Base-by-base conservation (phyloP, 2,888 invertebrate genomes). In the Artemia sp. region DNA sequence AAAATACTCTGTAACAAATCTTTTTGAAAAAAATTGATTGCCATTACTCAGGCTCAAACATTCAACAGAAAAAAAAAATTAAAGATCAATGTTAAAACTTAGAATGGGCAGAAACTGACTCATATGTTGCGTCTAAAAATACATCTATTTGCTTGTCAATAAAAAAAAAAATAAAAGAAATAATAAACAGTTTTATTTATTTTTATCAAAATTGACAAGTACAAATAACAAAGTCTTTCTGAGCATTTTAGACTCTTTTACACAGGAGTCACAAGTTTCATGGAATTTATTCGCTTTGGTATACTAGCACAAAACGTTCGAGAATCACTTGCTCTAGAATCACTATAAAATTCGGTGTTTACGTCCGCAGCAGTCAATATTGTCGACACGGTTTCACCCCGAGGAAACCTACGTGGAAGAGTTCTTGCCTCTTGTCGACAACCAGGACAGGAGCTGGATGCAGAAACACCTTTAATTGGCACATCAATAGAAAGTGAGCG, bases 351-450 rank as follows among this genome's bases (percentile, higher is more conserved):
- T 24, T 58, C 64, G n/a, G 9, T 19, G 10, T 24, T 58, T 24
- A 58, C 64, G n/a, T 58, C 64, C 10, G 64, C 64, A 58, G 64
- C 64, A n/a, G 64, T 58, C 24, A 58, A 24, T 19, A 58, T 58
- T 58, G 64, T 58, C 11, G 64, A 58, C 24, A 24, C 24, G 11
- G 64, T 58, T 9, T 19, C 64, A 58, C 11, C 64, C 24, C 64
- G n/a, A 9, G 64, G 64, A n/a, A 58, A 24, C 11, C 64, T n/a
- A 19, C 64, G n/a, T 24, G 64, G 64, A 8, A 58, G 24, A 24
- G 64, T 58, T 19, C 64, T 58, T 8, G 64, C 64, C 64, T 58
- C 64, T 8, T 58, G 64, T 58, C 64, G 64, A 10, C 64, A 58
- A 58, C 64, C 64, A n/a, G 64, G 64, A 24, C 64, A 58, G 8